phyloP scores from a whole-genome alignment of 1,140 invertebrate species.

The Hypsibius dujardini region DNA sequence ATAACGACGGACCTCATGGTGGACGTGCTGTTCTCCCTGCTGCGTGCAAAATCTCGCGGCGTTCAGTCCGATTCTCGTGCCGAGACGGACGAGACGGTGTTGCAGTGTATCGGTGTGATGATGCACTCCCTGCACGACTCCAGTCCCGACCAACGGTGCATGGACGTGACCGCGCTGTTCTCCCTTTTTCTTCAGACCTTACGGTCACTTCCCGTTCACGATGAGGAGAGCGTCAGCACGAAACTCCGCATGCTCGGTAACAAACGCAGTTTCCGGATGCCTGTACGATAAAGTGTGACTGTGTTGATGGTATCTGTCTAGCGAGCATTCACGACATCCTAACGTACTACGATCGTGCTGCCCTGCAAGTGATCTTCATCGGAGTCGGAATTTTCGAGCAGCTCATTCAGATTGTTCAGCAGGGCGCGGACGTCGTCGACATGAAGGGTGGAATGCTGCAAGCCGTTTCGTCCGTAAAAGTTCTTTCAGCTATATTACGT shows the following conservation, averaged over 20 bases:
- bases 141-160: slow-evolving; percentile 28
- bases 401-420: slow-evolving; percentile 23
- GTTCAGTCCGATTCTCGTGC: too few relatives aligned
- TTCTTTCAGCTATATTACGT: neutral
- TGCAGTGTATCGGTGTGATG: slow-evolving; percentile 30
- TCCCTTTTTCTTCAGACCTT: neutral
- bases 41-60: neutral
- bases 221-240: neutral
- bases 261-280: neutral
- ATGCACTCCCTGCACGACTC: slow-evolving; percentile 29
- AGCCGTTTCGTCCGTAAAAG: neutral
- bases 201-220: neutral
- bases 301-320: slow-evolving; percentile 22
- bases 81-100: too few relatives aligned
- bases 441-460: neutral
- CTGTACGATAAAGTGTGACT: neutral
- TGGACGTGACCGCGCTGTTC: neutral
- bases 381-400: slow-evolving; percentile 29
- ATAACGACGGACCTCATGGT: neutral
- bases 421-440: slow-evolving; percentile 1
- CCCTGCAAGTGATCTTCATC: slow-evolving; percentile 30
- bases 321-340: slow-evolving; percentile 30
- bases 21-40: neutral
- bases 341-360: slow-evolving; percentile 27
- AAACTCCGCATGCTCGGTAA: slow-evolving; percentile 12